phyloP scores from a whole-genome alignment of 1,140 invertebrate species.

The Drosophila rhopaloa region DNA sequence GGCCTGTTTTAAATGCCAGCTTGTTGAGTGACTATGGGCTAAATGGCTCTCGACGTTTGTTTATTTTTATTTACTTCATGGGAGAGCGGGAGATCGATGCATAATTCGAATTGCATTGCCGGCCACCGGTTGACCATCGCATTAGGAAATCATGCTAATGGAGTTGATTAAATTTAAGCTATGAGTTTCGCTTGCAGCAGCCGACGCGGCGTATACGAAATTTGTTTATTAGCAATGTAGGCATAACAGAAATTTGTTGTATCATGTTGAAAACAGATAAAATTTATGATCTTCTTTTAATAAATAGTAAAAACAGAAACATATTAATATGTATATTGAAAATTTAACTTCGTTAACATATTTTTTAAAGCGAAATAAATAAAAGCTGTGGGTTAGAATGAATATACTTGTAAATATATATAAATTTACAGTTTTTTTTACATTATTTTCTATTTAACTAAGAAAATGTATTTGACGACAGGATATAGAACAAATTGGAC shows the following conservation, averaged over 20 bases:
- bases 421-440: too few species aligned
- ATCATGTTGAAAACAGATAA: background rate
- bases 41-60: slow-evolving; percentile 27
- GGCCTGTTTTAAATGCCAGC: slow-evolving; percentile 76
- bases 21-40: slow-evolving; percentile 47
- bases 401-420: too few species aligned
- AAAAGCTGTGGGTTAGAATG: too few species aligned
- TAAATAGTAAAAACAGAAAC: too few species aligned
- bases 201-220: slow-evolving; percentile 57
- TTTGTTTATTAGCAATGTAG: slow-evolving; percentile 14
- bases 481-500: too few species aligned
- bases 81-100: slow-evolving; percentile 14
- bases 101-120: slow-evolving; percentile 61
- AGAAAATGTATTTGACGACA: too few species aligned
- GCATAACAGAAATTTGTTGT: background rate
- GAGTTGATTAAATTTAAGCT: slow-evolving; percentile 50
- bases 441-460: too few species aligned
- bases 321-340: too few species aligned
- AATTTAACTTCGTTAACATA: too few species aligned
- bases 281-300: too few species aligned
- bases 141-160: slow-evolving; percentile 78
- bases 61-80: slow-evolving; percentile 40
- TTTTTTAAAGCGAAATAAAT: too few species aligned
- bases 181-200: slow-evolving; percentile 5
- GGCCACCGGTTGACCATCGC: slow-evolving; percentile 75